These are phyloP conservation scores for Clupea harengus DNA, from an alignment of 2,113 vertebrate genomes.

Conservation along the genomic window DNA sequence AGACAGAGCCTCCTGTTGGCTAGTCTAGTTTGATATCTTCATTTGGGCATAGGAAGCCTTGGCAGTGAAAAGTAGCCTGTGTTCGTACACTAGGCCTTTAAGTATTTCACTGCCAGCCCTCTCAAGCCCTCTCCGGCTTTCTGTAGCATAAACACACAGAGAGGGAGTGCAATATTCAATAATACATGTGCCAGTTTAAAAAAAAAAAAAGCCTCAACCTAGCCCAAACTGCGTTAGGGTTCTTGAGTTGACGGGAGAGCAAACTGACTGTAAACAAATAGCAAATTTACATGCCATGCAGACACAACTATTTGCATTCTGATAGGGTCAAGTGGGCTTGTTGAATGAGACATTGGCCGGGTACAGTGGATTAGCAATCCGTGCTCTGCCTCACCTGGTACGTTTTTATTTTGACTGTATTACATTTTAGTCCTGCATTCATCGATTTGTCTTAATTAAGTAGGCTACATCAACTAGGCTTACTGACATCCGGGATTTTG, in stretches of 20 bases:
- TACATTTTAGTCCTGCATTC: neutral
- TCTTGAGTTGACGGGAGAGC: conserved; percentile 40
- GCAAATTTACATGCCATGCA: conserved; percentile 48
- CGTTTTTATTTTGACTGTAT: neutral
- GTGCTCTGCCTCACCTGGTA: neutral
- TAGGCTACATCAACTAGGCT: neutral
- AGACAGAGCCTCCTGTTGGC: conserved; percentile 20
- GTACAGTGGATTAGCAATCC: neutral
- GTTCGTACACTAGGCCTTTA: conserved; percentile 21
- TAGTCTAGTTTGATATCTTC: conserved; percentile 34
- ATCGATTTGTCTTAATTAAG: neutral
- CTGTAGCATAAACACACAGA: conserved; percentile 9
- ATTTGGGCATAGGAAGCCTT: conserved; percentile 20
- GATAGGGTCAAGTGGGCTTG: neutral
- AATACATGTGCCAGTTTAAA: neutral
- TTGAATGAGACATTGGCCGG: neutral
- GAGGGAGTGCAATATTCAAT: neutral
- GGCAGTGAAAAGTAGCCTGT: conserved; percentile 18
- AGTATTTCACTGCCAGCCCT: conserved; percentile 25
- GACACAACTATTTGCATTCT: conserved; percentile 49
- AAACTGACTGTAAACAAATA: conserved; percentile 54
- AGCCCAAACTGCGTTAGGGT: neutral
- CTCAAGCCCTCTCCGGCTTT: neutral
- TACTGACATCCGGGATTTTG: conserved; percentile 12
- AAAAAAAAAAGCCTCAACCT: neutral